Evolutionary conservation across 2,113 vertebrate genomes (phyloP).

Genomic region (Cinclus cinclus): DNA sequence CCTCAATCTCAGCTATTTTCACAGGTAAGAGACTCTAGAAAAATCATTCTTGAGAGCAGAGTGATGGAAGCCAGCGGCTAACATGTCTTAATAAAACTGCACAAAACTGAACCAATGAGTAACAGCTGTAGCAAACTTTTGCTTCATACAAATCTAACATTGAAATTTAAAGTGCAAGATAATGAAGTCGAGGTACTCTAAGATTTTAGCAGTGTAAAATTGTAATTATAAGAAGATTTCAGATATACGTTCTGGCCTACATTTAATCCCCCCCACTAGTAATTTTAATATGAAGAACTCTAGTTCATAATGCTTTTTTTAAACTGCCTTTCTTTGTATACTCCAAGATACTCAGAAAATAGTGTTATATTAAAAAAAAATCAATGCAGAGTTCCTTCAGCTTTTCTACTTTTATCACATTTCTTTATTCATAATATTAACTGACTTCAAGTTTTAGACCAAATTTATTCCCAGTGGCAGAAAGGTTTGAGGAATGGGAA

Average conservation of each 20-base stretch:
- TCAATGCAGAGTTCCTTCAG: neutral
- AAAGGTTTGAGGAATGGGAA: conserved; percentile 49
- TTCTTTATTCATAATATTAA: conserved; percentile 8
- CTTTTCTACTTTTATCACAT: neutral
- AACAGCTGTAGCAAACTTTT: neutral
- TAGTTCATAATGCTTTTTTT: neutral
- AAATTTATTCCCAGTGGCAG: neutral
- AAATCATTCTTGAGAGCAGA: neutral
- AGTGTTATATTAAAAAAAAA: neutral
- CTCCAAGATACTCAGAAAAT: neutral
- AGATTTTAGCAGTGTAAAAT: neutral
- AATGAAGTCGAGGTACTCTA: neutral
- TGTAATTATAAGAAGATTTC: neutral
- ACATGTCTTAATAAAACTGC: neutral
- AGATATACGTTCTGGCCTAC: neutral
- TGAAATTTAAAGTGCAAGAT: neutral
- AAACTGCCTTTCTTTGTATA: neutral
- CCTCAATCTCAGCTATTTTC: neutral
- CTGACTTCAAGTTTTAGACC: neutral
- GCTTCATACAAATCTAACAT: neutral
- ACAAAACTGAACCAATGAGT: neutral
- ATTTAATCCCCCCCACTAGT: neutral
- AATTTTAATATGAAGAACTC: neutral
- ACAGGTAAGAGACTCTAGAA: neutral
- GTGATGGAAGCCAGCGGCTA: neutral